Evolutionary conservation across 2,888 invertebrate genomes (phyloP).

Genomic region (Fabriciana adippe): DNA sequence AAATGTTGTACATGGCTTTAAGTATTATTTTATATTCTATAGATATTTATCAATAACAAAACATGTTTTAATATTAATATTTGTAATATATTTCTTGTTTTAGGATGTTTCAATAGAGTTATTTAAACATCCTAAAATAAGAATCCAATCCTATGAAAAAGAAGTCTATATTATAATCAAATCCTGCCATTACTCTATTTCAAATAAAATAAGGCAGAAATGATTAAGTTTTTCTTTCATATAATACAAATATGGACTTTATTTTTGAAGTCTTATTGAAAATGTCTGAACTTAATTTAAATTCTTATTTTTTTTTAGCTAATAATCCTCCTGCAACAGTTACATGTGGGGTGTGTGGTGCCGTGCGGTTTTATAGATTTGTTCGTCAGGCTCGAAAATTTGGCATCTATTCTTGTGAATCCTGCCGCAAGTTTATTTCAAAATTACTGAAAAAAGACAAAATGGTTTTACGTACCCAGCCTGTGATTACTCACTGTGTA

Average conservation of each 20-base stretch:
- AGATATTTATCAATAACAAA: no score
- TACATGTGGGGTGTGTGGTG: constrained; percentile 90
- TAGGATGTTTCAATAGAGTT: no score
- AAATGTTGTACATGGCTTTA: not conserved
- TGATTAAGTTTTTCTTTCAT: not conserved
- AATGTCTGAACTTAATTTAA: no score
- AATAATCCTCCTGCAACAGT: constrained; percentile 84
- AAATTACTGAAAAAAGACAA: constrained; percentile 88
- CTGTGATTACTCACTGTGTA: constrained; percentile 84
- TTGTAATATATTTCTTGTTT: no score
- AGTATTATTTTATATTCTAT: not conserved
- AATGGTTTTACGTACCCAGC: constrained; percentile 74
- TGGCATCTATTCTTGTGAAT: constrained; percentile 92
- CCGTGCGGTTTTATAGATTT: constrained; percentile 88
- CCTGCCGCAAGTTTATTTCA: constrained; percentile 93
- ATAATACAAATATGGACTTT: not conserved
- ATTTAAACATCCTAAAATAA: no score
- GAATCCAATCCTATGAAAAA: no score
- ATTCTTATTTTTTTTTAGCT: constrained; percentile 58
- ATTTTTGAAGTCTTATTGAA: no score
- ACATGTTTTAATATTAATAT: no score
- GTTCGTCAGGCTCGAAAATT: constrained; percentile 91
- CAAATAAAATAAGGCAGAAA: not conserved
- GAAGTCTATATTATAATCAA: no score
- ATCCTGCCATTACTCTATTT: no score